Percentiles rank a stretch among this genome's conserved stretches.
These are phyloP conservation scores for Ceyx melanurus DNA, from an alignment of 2,113 vertebrate species.

Conservation along the genomic window DNA sequence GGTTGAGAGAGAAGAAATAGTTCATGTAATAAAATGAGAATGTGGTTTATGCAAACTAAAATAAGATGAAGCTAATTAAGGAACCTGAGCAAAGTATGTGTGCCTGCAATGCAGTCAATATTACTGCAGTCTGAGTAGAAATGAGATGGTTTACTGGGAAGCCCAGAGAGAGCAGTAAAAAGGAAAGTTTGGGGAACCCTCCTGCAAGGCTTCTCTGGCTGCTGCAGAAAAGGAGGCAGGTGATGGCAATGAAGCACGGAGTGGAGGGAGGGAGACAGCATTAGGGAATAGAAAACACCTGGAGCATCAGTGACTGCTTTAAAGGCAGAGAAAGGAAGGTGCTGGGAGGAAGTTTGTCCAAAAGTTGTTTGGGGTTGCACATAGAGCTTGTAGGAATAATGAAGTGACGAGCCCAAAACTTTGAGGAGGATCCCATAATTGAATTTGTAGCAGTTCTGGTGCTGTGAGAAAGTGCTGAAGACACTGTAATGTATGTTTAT, in stretches of 20 bases:
- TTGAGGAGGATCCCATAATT: neutral
- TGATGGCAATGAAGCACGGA: neutral
- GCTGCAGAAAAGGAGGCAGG: neutral
- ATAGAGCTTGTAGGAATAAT: accelerated
- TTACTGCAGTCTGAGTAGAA: slow-evolving; percentile 55
- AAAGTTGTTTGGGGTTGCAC: neutral
- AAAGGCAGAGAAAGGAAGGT: neutral
- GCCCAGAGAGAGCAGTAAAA: neutral
- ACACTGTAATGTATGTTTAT: neutral
- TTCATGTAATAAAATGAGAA: slow-evolving; percentile 43
- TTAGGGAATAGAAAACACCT: neutral
- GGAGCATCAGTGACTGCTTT: neutral
- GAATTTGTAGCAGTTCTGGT: neutral
- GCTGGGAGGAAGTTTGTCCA: neutral
- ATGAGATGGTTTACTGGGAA: neutral
- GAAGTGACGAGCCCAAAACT: neutral
- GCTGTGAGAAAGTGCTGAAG: neutral
- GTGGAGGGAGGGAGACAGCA: neutral
- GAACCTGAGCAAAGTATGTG: slow-evolving; percentile 22
- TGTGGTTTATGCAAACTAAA: slow-evolving; percentile 29
- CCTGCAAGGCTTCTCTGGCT: neutral
- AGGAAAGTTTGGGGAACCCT: neutral
- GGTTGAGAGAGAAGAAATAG: slow-evolving; percentile 55
- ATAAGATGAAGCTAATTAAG: slow-evolving; percentile 62
- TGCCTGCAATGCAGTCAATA: slow-evolving; percentile 74